Conservation (phyloP, 2,888 invertebrate genomes). For the Stegana nigrithorax region DNA sequence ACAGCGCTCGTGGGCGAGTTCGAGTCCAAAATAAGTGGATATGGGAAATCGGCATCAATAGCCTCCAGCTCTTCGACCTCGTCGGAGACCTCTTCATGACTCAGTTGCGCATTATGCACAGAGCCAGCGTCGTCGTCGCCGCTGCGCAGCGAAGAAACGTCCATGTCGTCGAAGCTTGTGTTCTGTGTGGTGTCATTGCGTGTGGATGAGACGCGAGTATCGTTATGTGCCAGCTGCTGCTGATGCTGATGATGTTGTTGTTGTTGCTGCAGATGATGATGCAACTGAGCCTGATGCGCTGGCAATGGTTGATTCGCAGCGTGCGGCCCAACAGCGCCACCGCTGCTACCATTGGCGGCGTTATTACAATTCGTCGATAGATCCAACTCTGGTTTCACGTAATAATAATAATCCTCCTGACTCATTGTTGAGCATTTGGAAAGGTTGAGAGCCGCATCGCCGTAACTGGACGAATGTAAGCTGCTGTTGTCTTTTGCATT, state of each 20-base stretch:
- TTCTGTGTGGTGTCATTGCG: conserved; percentile 53
- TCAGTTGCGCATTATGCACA: conserved; percentile 28
- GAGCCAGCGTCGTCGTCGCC: conserved; percentile 37
- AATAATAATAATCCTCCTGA: conserved; percentile 60
- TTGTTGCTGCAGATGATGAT: conserved; percentile 12
- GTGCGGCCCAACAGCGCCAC: conserved; percentile 15
- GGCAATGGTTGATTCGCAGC: conserved; percentile 42
- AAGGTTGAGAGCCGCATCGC: conserved; percentile 57
- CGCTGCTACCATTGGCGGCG: conserved; percentile 20
- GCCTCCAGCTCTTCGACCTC: conserved; percentile 65
- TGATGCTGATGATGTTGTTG: conserved; percentile 10
- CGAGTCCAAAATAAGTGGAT: conserved; percentile 64
- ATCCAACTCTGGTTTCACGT: conserved; percentile 64
- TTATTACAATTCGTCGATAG: conserved; percentile 38
- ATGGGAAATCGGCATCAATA: conserved; percentile 66
- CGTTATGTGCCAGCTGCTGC: conserved; percentile 42
- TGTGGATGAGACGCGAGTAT: conserved; percentile 65
- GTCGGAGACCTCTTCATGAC: conserved; percentile 53
- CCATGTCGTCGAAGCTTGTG: conserved; percentile 56
- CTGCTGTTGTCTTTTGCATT: conserved; percentile 14
- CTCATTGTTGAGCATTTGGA: conserved; percentile 57
- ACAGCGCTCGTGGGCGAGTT: conserved; percentile 48
- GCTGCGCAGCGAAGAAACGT: conserved; percentile 56
- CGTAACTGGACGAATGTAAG: conserved; percentile 44
- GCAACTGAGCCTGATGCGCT: conserved; percentile 42